These are phyloP conservation scores for Perca schrenkii DNA, from an alignment of 2,113 vertebrate species.

Conservation along the genomic window DNA sequence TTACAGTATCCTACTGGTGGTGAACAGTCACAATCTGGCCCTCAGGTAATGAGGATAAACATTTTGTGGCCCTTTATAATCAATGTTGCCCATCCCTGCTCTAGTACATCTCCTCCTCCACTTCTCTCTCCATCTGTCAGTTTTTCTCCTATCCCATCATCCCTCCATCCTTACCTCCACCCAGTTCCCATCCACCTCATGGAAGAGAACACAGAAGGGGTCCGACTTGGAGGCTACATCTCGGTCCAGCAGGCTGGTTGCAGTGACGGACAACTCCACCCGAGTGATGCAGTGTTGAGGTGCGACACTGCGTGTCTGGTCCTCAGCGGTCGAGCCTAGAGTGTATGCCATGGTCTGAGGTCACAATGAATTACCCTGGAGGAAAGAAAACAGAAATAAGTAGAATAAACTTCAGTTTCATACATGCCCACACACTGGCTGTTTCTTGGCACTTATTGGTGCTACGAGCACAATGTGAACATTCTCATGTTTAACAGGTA, in stretches of 20 bases:
- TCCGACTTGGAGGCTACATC: conserved; percentile 98
- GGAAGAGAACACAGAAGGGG: conserved; percentile 97
- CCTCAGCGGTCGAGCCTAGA: conserved; percentile 52
- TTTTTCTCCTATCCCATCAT: neutral
- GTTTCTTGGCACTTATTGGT: neutral
- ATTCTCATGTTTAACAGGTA: neutral
- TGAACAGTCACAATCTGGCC: too few species aligned
- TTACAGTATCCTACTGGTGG: too few species aligned
- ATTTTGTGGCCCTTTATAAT: too few species aligned
- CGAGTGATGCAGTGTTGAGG: conserved; percentile 92
- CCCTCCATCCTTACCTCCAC: conserved; percentile 88
- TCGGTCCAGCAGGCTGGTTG: conserved; percentile 92
- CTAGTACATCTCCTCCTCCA: neutral
- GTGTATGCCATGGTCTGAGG: conserved; percentile 90
- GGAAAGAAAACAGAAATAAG: neutral
- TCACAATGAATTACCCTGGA: conserved; percentile 32
- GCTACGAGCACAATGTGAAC: neutral
- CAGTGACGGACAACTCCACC: conserved; percentile 93
- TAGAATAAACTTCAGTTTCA: neutral
- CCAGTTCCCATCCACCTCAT: conserved; percentile 93
- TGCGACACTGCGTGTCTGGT: conserved; percentile 76
- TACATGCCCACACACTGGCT: neutral
- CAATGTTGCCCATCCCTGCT: too few species aligned
- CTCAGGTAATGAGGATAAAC: too few species aligned
- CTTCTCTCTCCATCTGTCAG: neutral